phyloP scores from a whole-genome alignment of 2,888 invertebrate species.

The Psococerastis gibbosa region DNA sequence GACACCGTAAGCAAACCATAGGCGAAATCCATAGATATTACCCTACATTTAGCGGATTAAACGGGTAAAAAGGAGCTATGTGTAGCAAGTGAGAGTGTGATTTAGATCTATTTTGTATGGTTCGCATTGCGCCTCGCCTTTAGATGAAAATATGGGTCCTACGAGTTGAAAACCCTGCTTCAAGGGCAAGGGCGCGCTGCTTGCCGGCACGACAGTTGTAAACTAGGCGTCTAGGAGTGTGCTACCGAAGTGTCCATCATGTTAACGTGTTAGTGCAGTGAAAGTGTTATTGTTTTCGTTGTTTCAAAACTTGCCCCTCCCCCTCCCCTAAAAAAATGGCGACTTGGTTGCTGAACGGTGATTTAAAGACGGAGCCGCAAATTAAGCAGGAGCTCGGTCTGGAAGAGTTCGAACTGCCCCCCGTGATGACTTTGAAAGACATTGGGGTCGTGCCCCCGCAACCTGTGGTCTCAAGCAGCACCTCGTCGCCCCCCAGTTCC shows the following conservation, averaged over 20 bases:
- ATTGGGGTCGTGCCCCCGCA: not conserved
- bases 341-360: not conserved
- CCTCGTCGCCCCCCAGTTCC: not conserved
- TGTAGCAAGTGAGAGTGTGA: not conserved
- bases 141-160: constrained; percentile 6
- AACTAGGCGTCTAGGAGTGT: not conserved
- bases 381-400: not conserved
- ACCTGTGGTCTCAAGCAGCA: not conserved
- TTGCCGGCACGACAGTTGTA: not conserved
- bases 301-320: not conserved
- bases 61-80: not conserved
- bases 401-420: constrained; percentile 6
- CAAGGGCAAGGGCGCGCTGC: constrained; percentile 19
- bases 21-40: not conserved
- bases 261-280: not conserved
- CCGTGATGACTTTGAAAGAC: constrained; percentile 1
- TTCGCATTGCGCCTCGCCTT: constrained; percentile 3
- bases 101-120: not conserved
- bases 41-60: constrained; percentile 1
- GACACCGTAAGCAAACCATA: not conserved
- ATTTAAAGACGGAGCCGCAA: constrained; percentile 2
- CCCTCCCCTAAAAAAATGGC: not conserved
- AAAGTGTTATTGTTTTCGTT: not conserved
- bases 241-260: not conserved
- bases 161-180: constrained; percentile 18